Conservation (phyloP, 2,888 invertebrate species). For the Agrilus cyanescens region DNA sequence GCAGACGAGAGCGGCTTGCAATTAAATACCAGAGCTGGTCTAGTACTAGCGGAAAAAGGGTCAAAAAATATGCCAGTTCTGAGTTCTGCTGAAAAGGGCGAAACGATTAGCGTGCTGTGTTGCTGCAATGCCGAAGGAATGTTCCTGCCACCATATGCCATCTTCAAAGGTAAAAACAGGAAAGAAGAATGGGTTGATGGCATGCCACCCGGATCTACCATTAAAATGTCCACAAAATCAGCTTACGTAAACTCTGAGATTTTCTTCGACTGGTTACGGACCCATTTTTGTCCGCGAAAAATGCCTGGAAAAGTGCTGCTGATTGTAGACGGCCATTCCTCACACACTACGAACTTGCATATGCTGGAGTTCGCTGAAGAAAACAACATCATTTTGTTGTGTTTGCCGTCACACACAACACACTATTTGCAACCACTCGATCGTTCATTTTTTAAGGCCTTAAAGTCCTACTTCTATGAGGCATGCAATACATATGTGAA, state of each 20-base stretch:
- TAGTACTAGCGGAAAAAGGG: slow-evolving; percentile 2
- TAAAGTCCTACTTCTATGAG: too few relatives aligned
- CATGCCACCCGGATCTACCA: slow-evolving; percentile 8
- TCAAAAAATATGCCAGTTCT: too few relatives aligned
- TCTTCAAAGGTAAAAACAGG: slow-evolving; percentile 13
- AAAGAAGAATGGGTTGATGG: slow-evolving; percentile 11
- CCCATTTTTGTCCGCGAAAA: slow-evolving; percentile 7
- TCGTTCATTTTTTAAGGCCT: too few relatives aligned
- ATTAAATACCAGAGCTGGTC: slow-evolving; percentile 1
- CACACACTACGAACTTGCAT: too few relatives aligned
- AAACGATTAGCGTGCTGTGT: slow-evolving; percentile 10
- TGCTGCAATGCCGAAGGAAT: slow-evolving; percentile 12
- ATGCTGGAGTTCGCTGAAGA: too few relatives aligned
- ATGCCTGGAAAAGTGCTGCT: background rate
- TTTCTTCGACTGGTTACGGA: slow-evolving; percentile 9
- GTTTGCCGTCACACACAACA: too few relatives aligned
- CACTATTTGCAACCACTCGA: too few relatives aligned
- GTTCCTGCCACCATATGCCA: slow-evolving; percentile 11
- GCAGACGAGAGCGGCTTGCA: slow-evolving; percentile 4
- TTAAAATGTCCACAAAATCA: slow-evolving; percentile 13
- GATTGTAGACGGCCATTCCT: too few relatives aligned
- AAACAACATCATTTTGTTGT: too few relatives aligned
- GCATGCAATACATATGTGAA: too few relatives aligned
- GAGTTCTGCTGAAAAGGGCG: slow-evolving; percentile 9
- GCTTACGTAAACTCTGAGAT: slow-evolving; percentile 10